Percentiles rank a stretch among this genome's conserved stretches.
These are phyloP conservation scores for Periophthalmus magnuspinnatus DNA, from an alignment of 2,797 vertebrate genomes.

Conservation along the genomic window DNA sequence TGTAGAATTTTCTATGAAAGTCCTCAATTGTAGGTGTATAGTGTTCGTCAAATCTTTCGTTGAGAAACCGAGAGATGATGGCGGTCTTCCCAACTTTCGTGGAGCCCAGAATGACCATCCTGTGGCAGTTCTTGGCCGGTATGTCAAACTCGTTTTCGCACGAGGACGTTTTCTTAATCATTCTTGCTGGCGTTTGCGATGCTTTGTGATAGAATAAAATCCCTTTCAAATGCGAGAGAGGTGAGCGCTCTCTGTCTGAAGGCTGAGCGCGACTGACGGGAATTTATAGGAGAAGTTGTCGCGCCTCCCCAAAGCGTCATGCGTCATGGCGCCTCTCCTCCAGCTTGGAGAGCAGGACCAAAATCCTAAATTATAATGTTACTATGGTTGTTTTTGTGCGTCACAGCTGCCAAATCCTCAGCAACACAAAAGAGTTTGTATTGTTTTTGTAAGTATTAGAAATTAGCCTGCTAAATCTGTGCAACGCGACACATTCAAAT, in stretches of 20 bases:
- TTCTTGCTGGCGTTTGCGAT: conserved; percentile 59
- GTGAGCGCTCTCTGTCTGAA: conserved; percentile 29
- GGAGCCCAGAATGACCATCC: conserved; percentile 97
- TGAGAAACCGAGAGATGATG: conserved; percentile 94
- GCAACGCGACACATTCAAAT: not conserved
- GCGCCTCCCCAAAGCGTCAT: conserved; percentile 68
- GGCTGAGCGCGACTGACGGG: conserved; percentile 17
- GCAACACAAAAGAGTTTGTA: not conserved
- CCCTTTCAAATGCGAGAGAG: conserved; percentile 11
- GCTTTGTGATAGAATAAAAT: not conserved
- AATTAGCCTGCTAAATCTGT: too few relatives aligned
- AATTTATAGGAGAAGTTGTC: conserved; percentile 58
- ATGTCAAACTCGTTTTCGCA: conserved; percentile 88
- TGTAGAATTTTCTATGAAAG: conserved; percentile 98
- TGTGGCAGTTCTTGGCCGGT: conserved; percentile 94
- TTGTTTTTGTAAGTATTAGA: not conserved
- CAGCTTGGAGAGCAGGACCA: conserved; percentile 36
- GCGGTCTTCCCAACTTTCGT: conserved; percentile 98
- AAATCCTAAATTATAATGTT: conserved; percentile 39
- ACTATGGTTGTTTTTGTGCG: conserved; percentile 51
- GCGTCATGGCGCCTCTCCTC: conserved; percentile 40
- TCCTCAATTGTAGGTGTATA: conserved; percentile 98
- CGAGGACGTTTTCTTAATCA: conserved; percentile 95
- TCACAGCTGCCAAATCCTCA: conserved; percentile 36
- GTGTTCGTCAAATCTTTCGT: conserved; percentile 91